phyloP scores from a whole-genome alignment of 2,113 vertebrate species.

The Cavia porcellus region DNA sequence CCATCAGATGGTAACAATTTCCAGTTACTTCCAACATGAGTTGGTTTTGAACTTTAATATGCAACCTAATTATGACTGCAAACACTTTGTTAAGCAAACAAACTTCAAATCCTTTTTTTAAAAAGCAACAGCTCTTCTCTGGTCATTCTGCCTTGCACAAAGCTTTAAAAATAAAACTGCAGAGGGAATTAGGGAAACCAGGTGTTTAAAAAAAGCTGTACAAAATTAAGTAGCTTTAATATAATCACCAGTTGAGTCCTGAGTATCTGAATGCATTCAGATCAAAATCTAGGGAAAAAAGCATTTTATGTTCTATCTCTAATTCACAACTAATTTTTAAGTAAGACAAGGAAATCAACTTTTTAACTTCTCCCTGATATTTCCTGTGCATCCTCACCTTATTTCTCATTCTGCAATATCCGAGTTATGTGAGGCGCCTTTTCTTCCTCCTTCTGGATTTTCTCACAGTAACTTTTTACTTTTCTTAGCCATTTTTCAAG shows the following conservation, averaged over 20 bases:
- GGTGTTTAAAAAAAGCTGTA: conserved; percentile 46
- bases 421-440: not conserved
- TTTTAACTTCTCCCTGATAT: conserved; percentile 15
- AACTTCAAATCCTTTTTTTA: conserved; percentile 87
- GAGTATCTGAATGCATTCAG: conserved; percentile 60
- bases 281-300: conserved; percentile 40
- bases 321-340: not conserved
- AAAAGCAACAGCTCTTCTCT: conserved; percentile 81
- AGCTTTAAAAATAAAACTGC: conserved; percentile 88
- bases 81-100: conserved; percentile 90
- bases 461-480: not conserved
- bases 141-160: conserved; percentile 82
- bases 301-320: not conserved
- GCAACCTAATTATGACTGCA: conserved; percentile 90
- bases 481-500: conserved; percentile 14
- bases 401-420: conserved; percentile 45
- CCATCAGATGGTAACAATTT: conserved; percentile 92
- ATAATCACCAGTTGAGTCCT: not conserved
- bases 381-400: conserved; percentile 11
- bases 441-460: not conserved
- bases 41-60: conserved; percentile 92
- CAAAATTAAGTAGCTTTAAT: conserved; percentile 69
- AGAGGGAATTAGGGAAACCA: conserved; percentile 66
- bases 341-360: not conserved
- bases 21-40: conserved; percentile 90